Conservation (phyloP, 2,113 vertebrate species). For the Myrmophylax atrothorax region DNA sequence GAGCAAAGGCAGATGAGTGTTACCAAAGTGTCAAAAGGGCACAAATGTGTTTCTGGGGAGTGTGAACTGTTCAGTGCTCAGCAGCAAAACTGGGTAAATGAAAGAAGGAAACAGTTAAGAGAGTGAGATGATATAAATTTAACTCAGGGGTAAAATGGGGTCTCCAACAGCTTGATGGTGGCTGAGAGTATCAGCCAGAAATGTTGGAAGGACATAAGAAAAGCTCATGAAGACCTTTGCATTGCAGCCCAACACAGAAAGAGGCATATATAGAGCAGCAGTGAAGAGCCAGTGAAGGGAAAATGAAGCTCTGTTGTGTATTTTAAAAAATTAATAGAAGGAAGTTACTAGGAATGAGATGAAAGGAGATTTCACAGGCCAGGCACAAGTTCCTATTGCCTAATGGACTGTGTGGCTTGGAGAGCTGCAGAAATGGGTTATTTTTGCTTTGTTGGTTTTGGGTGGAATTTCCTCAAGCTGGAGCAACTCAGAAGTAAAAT, state of each 20-base stretch:
- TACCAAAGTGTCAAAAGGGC: not conserved
- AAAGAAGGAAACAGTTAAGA: not conserved
- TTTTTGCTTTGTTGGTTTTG: conserved; percentile 19
- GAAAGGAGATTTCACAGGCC: not conserved
- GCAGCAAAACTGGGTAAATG: not conserved
- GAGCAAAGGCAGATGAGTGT: not conserved
- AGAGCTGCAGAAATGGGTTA: not conserved
- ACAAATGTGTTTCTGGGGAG: not conserved
- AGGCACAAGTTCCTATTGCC: not conserved
- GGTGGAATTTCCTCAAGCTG: conserved; percentile 18
- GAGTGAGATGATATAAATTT: not conserved
- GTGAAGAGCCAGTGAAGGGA: not conserved
- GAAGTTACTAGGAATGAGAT: not conserved
- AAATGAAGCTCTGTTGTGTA: not conserved
- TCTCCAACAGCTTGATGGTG: not conserved
- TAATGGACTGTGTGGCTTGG: not conserved
- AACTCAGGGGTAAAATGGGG: not conserved
- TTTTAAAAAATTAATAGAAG: not conserved
- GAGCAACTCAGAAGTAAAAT: not conserved
- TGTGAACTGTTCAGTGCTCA: not conserved
- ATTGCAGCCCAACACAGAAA: not conserved
- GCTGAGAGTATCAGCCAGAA: not conserved
- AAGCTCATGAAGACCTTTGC: not conserved
- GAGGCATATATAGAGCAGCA: not conserved
- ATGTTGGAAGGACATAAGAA: not conserved